phyloP scores from a whole-genome alignment of 2,113 vertebrate genomes.

The Machaerirhynchus nigripectus region DNA sequence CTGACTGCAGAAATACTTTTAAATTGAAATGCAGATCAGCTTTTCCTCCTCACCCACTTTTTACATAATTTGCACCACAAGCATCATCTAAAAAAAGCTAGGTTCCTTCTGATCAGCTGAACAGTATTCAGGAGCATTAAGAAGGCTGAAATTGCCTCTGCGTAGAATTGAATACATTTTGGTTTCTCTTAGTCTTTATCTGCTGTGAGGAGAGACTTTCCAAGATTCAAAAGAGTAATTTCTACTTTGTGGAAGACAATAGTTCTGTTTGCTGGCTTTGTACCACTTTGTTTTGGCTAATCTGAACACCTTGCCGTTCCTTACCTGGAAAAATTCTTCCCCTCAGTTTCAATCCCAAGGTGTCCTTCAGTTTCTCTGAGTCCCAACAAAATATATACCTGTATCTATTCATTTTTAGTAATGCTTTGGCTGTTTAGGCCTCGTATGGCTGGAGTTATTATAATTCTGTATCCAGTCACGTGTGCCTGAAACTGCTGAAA shows the following conservation, averaged over 20 bases:
- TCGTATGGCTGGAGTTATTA: not conserved
- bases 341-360: not conserved
- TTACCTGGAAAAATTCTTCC: not conserved
- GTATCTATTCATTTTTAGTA: not conserved
- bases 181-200: not conserved
- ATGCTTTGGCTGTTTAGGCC: not conserved
- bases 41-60: slow-evolving; percentile 25
- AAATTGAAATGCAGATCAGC: slow-evolving; percentile 33
- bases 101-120: slow-evolving; percentile 25
- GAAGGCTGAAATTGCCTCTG: not conserved
- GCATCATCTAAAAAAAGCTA: slow-evolving; percentile 19
- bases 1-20: not conserved
- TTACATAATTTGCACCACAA: slow-evolving; percentile 36
- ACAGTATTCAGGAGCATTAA: not conserved
- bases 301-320: not conserved
- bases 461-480: not conserved
- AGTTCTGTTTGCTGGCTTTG: not conserved
- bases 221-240: not conserved
- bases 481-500: not conserved
- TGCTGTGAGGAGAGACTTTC: not conserved
- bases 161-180: not conserved
- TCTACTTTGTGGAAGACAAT: not conserved
- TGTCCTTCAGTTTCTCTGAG: not conserved
- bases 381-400: not conserved
- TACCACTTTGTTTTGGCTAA: not conserved